A percentile compares a stretch with the other conserved stretches of the same genome.
Evolutionary conservation across 2,797 vertebrate genomes (phyloP).

Genomic region (Syngnathus acus): DNA sequence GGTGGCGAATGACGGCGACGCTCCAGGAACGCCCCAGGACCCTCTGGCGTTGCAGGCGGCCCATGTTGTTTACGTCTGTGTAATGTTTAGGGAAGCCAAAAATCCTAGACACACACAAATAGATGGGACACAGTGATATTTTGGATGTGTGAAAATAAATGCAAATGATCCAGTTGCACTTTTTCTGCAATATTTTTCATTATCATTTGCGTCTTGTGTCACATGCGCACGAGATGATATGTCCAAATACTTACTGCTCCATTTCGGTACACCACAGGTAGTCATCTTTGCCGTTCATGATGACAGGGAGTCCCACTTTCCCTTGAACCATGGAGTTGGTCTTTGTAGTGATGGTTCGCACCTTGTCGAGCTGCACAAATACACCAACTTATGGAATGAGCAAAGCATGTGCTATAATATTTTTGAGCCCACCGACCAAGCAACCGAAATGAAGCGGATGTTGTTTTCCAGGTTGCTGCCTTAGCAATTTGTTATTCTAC

Average conservation of each 20-base stretch:
- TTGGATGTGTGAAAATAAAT: neutral
- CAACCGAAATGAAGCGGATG: neutral
- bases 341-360: conserved; percentile 75
- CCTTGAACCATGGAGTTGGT: conserved; percentile 70
- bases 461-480: too few relatives aligned
- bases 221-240: neutral
- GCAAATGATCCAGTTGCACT: neutral
- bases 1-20: conserved; percentile 87
- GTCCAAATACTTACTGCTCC: conserved; percentile 60
- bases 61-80: conserved; percentile 85
- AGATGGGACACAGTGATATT: neutral
- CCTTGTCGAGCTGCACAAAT: conserved; percentile 67
- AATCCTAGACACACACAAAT: conserved; percentile 67
- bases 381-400: neutral
- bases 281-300: conserved; percentile 74
- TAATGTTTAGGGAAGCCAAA: conserved; percentile 94
- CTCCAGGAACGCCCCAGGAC: conserved; percentile 90
- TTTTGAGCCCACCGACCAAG: neutral
- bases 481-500: too few relatives aligned
- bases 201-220: neutral
- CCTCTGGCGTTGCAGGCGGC: conserved; percentile 78
- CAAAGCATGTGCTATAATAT: neutral
- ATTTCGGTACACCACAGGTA: conserved; percentile 76
- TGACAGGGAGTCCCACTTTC: conserved; percentile 67
- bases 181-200: neutral